A percentile compares a stretch with the other conserved stretches of the same genome.
Evolutionary conservation across 2,113 vertebrate genomes (phyloP).

Genomic region (Salvelinus sp.): DNA sequence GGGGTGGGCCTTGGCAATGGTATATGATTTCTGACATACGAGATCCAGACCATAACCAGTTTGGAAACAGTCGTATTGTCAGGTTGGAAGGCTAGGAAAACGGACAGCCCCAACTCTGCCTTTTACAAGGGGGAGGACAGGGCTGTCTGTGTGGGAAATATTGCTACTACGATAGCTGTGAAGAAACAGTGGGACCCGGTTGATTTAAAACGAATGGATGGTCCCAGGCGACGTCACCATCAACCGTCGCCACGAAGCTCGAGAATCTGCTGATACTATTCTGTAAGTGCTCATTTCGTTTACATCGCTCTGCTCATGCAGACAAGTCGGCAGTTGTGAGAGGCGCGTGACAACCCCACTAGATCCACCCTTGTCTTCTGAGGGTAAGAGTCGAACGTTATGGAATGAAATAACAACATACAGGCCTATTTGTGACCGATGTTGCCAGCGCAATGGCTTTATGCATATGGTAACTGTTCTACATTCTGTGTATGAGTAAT

Average conservation of each 20-base stretch:
- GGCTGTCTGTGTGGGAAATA: slow-evolving; percentile 50
- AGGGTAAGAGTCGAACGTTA: slow-evolving; percentile 20
- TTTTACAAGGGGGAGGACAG: slow-evolving; percentile 44
- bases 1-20: slow-evolving; percentile 64
- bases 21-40: slow-evolving; percentile 72
- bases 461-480: no score
- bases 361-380: slow-evolving; percentile 39
- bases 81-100: slow-evolving; percentile 41
- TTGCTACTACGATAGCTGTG: slow-evolving; percentile 9
- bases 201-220: slow-evolving; percentile 73
- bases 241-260: slow-evolving; percentile 69
- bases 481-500: no score
- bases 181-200: slow-evolving; percentile 48
- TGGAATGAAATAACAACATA: not conserved
- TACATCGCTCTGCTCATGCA: slow-evolving; percentile 50
- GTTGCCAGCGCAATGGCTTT: no score
- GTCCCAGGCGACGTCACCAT: slow-evolving; percentile 75
- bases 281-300: slow-evolving; percentile 66
- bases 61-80: slow-evolving; percentile 44
- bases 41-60: slow-evolving; percentile 51
- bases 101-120: slow-evolving; percentile 45
- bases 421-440: no score
- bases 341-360: slow-evolving; percentile 46
- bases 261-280: slow-evolving; percentile 59
- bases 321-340: slow-evolving; percentile 44